Base-by-base conservation (phyloP, 1,140 invertebrate genomes). In the Zaprionus tsacasi region DNA sequence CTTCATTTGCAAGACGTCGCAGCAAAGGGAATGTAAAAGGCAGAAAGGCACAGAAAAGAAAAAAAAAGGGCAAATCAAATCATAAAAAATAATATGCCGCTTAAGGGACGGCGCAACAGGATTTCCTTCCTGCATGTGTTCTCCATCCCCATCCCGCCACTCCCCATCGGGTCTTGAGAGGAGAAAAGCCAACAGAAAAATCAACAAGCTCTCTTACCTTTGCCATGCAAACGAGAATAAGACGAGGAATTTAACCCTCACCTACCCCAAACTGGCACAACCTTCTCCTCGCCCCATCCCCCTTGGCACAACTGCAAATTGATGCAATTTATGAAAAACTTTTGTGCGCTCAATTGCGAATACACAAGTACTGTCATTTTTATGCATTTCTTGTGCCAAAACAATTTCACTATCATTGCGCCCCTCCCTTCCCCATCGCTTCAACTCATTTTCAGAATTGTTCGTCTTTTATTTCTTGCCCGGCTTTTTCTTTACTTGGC, bases 291-390 rank as follows among this genome's bases (percentile, higher is more conserved):
- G 15, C 11, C 30, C 45, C 12, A 10, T 38, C 3, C 15, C 17
- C 55, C 21, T 11, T 45, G 50, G 25, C 55, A 59, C 57, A 50
- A 82, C 83, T 88, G 69, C 77, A 87, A 87, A 87, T 87, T 87
- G 83, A 87, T 87, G 83, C 83, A 87, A 87, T 87, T 87, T 87
- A 87, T 87, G 83, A 87, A 87, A 87, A 87, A 87, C 79, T 87
- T 87, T 87, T 87, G 83, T 88, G 80, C 83, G 83, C 83, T 87
- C 83, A 87, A 88, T 82, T 87, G 83, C 83, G 74, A 87, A 79
- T 82, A 88, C 80, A 82, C 72, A 82, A 80, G 81, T 76, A 88
- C 79, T 87, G 76, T 87, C 82, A 85, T 85, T 85, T 85, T 87
- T 85, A 82, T 86, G 82, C 82, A 82, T 79, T 86, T 82, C 79